Evolutionary conservation across 2,113 vertebrate genomes (phyloP).

Genomic region (Pionites leucogaster): DNA sequence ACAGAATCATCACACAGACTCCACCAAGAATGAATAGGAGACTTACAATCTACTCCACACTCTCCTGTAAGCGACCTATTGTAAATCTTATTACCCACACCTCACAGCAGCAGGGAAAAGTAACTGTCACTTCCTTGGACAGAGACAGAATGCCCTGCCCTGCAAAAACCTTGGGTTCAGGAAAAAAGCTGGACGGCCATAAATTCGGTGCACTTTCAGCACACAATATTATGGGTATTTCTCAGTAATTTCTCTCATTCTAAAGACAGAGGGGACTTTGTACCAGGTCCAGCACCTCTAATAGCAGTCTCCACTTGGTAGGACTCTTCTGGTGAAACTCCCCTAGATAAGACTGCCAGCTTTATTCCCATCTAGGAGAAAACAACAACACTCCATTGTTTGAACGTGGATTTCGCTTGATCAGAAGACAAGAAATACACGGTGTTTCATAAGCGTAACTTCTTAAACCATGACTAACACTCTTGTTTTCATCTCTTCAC

Average conservation of each 20-base stretch:
- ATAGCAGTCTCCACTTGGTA: not conserved
- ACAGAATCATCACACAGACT: not conserved
- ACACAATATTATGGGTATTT: not conserved
- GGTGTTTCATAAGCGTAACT: not conserved
- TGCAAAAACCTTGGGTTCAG: not conserved
- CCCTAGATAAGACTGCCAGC: not conserved
- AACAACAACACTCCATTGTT: not conserved
- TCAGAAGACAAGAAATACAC: not conserved
- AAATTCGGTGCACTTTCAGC: not conserved
- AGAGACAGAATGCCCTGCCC: not conserved
- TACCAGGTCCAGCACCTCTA: not conserved
- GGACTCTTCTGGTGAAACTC: not conserved
- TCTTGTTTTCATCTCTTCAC: not conserved
- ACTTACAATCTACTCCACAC: not conserved
- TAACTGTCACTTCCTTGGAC: not conserved
- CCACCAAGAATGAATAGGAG: not conserved
- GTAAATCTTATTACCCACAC: not conserved
- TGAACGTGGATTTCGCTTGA: constrained; percentile 8
- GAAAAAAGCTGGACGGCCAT: not conserved
- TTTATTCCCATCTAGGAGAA: not conserved
- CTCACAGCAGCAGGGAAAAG: not conserved
- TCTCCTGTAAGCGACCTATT: not conserved
- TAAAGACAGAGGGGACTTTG: not conserved
- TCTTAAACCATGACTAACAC: not conserved
- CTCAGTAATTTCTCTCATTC: not conserved